Evolutionary conservation across 2,888 invertebrate species (phyloP).

Genomic region (Drosophila putrida): DNA sequence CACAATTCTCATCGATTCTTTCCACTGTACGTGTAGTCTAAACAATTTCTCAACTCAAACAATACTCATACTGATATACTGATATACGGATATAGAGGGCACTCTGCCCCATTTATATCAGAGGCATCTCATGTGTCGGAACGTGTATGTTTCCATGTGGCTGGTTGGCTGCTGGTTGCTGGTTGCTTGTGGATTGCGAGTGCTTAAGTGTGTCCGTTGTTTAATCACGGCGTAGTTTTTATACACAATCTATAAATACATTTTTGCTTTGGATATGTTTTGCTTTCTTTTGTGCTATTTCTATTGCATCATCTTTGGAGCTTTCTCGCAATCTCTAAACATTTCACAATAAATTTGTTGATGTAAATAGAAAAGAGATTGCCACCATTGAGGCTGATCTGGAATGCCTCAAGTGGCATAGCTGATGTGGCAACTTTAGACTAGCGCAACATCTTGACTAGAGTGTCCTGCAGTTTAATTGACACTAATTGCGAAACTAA

Average conservation of each 20-base stretch:
- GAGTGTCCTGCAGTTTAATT: constrained; percentile 49
- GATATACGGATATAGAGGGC: neutral
- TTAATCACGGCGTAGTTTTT: constrained; percentile 64
- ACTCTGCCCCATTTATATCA: constrained; percentile 5
- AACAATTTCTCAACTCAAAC: constrained; percentile 13
- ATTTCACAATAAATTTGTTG: constrained; percentile 56
- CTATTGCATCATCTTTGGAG: constrained; percentile 65
- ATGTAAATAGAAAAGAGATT: constrained; percentile 48
- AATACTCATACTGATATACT: neutral
- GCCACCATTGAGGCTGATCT: constrained; percentile 24
- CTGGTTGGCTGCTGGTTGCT: no score
- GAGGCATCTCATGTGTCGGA: constrained; percentile 15
- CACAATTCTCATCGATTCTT: neutral
- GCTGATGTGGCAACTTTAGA: constrained; percentile 13
- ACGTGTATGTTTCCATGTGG: constrained; percentile 19
- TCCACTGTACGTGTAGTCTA: constrained; percentile 8
- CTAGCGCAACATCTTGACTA: constrained; percentile 1
- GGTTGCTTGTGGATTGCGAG: constrained; percentile 22
- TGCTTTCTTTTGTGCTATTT: constrained; percentile 38
- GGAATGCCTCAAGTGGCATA: constrained; percentile 40
- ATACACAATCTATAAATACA: constrained; percentile 50
- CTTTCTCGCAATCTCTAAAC: constrained; percentile 56
- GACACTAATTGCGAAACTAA: constrained; percentile 63
- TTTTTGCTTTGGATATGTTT: constrained; percentile 47
- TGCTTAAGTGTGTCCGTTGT: constrained; percentile 59